Conservation (phyloP, 2,797 vertebrate genomes). For the Lepilemur ruficaudatus region DNA sequence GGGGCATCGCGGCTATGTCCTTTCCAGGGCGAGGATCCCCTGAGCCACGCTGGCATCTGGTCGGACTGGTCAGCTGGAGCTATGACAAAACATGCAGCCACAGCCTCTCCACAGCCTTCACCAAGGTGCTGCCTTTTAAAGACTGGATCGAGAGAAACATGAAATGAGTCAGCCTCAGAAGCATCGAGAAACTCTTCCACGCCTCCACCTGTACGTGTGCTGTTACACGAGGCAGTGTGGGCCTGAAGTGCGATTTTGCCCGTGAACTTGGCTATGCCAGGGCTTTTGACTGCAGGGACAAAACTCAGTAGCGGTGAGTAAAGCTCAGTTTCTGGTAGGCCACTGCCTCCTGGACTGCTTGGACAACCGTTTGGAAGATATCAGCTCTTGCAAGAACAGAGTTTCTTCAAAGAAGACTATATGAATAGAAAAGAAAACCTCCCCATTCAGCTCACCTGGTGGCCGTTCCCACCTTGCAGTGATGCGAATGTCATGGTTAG, state of each 20-base stretch:
- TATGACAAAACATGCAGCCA: constrained; percentile 94
- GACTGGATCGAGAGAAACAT: constrained; percentile 96
- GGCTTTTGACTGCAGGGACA: constrained; percentile 9
- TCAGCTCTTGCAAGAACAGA: not conserved
- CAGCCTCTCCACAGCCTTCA: constrained; percentile 95
- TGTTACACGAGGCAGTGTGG: not conserved
- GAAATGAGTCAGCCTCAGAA: constrained; percentile 86
- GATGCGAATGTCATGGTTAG: not conserved
- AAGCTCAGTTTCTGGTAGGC: not conserved
- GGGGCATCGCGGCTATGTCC: constrained; percentile 91
- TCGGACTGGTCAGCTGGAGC: constrained; percentile 97
- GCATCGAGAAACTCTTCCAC: not conserved
- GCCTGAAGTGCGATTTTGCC: not conserved
- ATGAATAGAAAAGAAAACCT: not conserved
- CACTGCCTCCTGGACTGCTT: not conserved
- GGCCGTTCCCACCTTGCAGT: not conserved
- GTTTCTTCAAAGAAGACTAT: not conserved
- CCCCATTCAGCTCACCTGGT: not conserved
- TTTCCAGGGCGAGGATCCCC: constrained; percentile 82
- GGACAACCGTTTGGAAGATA: not conserved
- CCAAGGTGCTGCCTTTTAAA: constrained; percentile 92
- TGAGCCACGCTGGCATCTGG: constrained; percentile 90
- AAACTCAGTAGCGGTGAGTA: not conserved
- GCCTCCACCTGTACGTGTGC: rapidly evolving
- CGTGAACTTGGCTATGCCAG: not conserved